Percentiles rank a stretch among this genome's conserved stretches.
Conservation (phyloP, 2,888 invertebrate species). For the Eilema depressum region DNA sequence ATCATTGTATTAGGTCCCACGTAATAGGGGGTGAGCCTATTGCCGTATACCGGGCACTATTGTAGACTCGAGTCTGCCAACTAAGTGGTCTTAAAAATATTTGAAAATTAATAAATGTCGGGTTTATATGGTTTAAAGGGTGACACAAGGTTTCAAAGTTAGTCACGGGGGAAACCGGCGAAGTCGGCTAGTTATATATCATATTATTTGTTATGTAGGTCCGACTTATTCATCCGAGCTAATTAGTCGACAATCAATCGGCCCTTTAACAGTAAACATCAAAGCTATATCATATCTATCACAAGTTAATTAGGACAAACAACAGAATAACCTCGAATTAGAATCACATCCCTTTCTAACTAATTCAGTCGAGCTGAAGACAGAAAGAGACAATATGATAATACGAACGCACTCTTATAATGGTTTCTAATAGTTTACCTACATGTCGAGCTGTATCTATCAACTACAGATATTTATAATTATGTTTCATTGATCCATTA, state of each 20-base stretch:
- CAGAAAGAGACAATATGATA: not conserved
- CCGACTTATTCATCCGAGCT: not conserved
- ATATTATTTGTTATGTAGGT: not conserved
- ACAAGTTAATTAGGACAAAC: not conserved
- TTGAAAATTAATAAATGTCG: too few species aligned
- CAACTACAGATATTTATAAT: not conserved
- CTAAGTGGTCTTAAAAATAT: too few species aligned
- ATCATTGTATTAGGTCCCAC: too few species aligned
- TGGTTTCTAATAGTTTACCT: not conserved
- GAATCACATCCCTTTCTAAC: not conserved
- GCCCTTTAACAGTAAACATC: not conserved
- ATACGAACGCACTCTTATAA: not conserved
- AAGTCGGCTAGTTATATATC: too few species aligned
- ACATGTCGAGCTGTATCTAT: not conserved
- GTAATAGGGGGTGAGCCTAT: too few species aligned
- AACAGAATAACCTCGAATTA: not conserved
- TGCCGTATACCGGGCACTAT: too few species aligned
- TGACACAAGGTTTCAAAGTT: too few species aligned
- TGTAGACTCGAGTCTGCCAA: too few species aligned
- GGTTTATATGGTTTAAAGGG: too few species aligned
- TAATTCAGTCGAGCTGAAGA: not conserved
- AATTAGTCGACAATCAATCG: not conserved
- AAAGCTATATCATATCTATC: not conserved
- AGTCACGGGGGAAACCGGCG: too few species aligned
- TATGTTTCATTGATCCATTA: not conserved